phyloP scores from a whole-genome alignment of 2,888 invertebrate genomes.

The Eugnorisma glareosa region DNA sequence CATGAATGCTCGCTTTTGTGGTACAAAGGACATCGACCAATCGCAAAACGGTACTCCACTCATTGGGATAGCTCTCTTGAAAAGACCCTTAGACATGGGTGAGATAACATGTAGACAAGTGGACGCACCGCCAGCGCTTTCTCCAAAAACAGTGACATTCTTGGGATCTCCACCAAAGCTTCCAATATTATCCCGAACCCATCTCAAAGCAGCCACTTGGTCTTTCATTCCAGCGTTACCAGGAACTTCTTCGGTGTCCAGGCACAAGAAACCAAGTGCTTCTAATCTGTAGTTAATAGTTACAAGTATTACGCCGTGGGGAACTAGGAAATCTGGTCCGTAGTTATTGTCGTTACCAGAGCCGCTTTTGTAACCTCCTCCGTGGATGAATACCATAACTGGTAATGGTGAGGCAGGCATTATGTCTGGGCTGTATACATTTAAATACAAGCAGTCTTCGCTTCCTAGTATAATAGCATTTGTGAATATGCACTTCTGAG shows the following conservation, averaged over 20 bases:
- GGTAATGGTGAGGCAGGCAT: slow-evolving; percentile 65
- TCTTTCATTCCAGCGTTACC: slow-evolving; percentile 79
- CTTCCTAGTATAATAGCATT: slow-evolving; percentile 62
- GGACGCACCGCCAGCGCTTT: slow-evolving; percentile 76
- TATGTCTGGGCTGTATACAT: slow-evolving; percentile 75
- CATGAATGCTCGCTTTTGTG: slow-evolving; percentile 72
- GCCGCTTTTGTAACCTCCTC: slow-evolving; percentile 75
- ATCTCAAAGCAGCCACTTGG: slow-evolving; percentile 75
- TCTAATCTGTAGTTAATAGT: slow-evolving; percentile 79
- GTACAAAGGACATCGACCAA: slow-evolving; percentile 72
- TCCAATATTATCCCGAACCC: slow-evolving; percentile 74
- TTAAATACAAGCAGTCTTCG: slow-evolving; percentile 78
- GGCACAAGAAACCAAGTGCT: slow-evolving; percentile 72
- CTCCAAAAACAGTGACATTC: slow-evolving; percentile 77
- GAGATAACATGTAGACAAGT: slow-evolving; percentile 71
- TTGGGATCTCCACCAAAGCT: slow-evolving; percentile 76
- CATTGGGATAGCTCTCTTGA: slow-evolving; percentile 73
- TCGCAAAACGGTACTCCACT: slow-evolving; percentile 76
- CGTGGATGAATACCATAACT: slow-evolving; percentile 80
- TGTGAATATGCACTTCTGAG: slow-evolving; percentile 72
- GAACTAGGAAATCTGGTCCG: slow-evolving; percentile 78
- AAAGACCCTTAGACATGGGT: slow-evolving; percentile 75
- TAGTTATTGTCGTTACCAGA: slow-evolving; percentile 72
- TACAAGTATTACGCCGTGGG: slow-evolving; percentile 74
- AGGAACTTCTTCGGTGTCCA: slow-evolving; percentile 75